Conservation (phyloP, 2,888 invertebrate species). For the Junonia oenone region DNA sequence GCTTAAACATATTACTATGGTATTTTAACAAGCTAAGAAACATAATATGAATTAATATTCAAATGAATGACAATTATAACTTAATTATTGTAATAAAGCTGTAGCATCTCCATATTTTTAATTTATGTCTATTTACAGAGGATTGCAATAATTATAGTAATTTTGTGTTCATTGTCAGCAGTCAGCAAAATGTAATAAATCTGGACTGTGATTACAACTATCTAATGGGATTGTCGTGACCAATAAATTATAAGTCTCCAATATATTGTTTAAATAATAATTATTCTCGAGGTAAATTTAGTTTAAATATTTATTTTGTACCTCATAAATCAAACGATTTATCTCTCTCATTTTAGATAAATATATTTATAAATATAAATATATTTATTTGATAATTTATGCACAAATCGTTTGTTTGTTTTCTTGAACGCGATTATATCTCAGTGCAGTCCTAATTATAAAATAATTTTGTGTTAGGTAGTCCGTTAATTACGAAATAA, state of each 20-base stretch:
- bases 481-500: no score
- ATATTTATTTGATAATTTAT: no score
- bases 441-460: no score
- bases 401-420: no score
- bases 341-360: not conserved
- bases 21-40: not conserved
- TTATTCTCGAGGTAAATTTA: constrained; percentile 11
- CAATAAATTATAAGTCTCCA: constrained; percentile 12
- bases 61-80: not conserved
- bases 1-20: no score
- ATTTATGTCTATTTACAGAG: constrained; percentile 1
- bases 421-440: no score
- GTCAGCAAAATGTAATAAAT: constrained; percentile 12
- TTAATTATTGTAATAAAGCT: not conserved
- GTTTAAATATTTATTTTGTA: constrained; percentile 6
- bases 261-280: constrained; percentile 15
- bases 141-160: constrained; percentile 8
- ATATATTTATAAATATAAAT: no score
- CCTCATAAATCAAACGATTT: not conserved
- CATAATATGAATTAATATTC: not conserved
- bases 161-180: constrained; percentile 13
- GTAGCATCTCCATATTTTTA: not conserved
- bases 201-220: constrained; percentile 10
- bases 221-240: constrained; percentile 18
- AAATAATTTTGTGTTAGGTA: no score